These are phyloP conservation scores for Mus musculus DNA, from an alignment of 2,113 vertebrate species.

Conservation along the genomic window DNA sequence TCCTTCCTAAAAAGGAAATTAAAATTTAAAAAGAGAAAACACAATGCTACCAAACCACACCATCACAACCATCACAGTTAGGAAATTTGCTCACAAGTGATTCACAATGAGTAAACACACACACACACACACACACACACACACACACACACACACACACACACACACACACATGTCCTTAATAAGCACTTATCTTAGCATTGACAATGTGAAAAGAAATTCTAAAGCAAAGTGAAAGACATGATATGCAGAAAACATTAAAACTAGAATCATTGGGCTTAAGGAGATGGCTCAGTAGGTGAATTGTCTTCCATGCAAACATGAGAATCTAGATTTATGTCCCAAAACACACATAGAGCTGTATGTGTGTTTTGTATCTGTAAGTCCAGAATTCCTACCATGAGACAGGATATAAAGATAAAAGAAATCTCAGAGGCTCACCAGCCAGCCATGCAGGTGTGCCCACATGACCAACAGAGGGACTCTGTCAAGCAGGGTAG, in stretches of 20 bases:
- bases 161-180: neutral
- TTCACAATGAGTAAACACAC: neutral
- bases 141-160: neutral
- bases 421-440: neutral
- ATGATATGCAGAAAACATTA: neutral
- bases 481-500: neutral
- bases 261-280: neutral
- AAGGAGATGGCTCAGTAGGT: too few species aligned
- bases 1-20: neutral
- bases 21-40: neutral
- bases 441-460: neutral
- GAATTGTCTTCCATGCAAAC: neutral
- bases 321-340: neutral
- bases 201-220: neutral
- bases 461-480: neutral
- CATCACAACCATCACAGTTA: neutral
- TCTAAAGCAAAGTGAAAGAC: neutral
- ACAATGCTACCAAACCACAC: neutral
- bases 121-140: neutral
- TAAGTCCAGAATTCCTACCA: neutral
- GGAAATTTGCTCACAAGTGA: neutral
- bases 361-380: neutral
- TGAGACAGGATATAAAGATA: neutral
- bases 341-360: neutral
- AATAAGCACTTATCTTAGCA: neutral